Conservation (phyloP, 2,888 invertebrate species). For the Charanyca ferruginea region DNA sequence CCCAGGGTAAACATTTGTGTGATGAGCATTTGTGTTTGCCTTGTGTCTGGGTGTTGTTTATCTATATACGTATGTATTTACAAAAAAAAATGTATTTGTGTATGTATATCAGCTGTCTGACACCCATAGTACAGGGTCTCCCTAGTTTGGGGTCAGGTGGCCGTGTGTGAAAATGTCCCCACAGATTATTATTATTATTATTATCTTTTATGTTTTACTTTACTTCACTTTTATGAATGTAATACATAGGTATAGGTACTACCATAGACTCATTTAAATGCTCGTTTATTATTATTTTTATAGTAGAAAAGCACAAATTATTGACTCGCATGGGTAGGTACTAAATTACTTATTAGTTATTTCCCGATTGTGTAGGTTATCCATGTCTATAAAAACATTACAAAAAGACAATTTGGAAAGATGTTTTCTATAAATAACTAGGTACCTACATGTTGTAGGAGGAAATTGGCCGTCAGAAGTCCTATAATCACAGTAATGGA, state of each 20-base stretch:
- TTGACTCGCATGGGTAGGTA: not conserved
- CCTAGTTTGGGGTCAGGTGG: too few relatives aligned
- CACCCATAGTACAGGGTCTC: too few relatives aligned
- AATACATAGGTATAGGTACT: not conserved
- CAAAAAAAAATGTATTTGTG: too few relatives aligned
- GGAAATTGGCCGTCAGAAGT: constrained; percentile 29
- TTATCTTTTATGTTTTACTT: too few relatives aligned
- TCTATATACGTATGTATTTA: too few relatives aligned
- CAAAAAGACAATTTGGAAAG: constrained; percentile 11
- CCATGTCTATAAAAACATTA: not conserved
- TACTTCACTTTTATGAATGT: not conserved
- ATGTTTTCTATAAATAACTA: constrained; percentile 29
- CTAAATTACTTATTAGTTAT: constrained; percentile 15
- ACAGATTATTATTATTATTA: not conserved
- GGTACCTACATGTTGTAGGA: constrained; percentile 16
- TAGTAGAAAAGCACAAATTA: not conserved
- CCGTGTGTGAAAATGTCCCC: too few relatives aligned
- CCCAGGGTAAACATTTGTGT: too few relatives aligned
- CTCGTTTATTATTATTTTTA: not conserved
- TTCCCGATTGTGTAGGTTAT: not conserved
- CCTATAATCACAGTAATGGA: constrained; percentile 36
- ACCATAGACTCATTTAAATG: not conserved
- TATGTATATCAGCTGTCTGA: too few relatives aligned
- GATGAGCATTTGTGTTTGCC: too few relatives aligned
- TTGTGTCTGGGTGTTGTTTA: too few relatives aligned